Evolutionary conservation across 2,797 vertebrate species (phyloP).

Genomic region (Eutrigla gurnardus): DNA sequence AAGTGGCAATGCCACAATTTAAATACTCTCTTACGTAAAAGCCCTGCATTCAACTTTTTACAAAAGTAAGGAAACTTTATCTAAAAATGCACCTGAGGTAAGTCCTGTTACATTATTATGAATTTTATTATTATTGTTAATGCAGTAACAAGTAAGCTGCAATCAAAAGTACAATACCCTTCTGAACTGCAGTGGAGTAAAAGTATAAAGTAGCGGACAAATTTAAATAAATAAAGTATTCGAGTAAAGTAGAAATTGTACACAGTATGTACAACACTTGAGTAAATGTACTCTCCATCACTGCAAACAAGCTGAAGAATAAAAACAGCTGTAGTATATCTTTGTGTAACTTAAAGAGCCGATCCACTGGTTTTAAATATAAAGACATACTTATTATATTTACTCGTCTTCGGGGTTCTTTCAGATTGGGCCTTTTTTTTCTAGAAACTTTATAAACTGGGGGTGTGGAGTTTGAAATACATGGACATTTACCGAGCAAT

Average conservation of each 20-base stretch:
- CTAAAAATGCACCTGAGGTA: not conserved
- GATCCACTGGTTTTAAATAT: not conserved
- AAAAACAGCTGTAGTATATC: not conserved
- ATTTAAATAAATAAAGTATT: not conserved
- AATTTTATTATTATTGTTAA: conserved; percentile 6
- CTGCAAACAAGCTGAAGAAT: not conserved
- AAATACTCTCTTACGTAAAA: not conserved
- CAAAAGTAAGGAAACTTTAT: not conserved
- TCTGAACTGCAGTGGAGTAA: not conserved
- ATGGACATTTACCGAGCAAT: not conserved
- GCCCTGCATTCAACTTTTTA: not conserved
- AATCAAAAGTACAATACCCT: not conserved
- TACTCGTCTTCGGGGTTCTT: conserved; percentile 11
- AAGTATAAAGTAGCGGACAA: not conserved
- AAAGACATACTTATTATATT: not conserved
- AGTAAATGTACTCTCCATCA: not conserved
- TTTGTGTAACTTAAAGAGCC: not conserved
- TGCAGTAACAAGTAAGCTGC: conserved; percentile 1
- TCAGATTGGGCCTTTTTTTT: not conserved
- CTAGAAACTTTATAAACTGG: not conserved
- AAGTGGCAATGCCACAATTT: not conserved
- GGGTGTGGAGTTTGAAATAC: not conserved
- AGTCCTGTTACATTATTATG: not conserved
- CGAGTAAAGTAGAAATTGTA: not conserved
- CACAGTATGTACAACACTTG: not conserved